Conservation (phyloP, 2,888 invertebrate species). For the Ommatoiulus sabulosus region DNA sequence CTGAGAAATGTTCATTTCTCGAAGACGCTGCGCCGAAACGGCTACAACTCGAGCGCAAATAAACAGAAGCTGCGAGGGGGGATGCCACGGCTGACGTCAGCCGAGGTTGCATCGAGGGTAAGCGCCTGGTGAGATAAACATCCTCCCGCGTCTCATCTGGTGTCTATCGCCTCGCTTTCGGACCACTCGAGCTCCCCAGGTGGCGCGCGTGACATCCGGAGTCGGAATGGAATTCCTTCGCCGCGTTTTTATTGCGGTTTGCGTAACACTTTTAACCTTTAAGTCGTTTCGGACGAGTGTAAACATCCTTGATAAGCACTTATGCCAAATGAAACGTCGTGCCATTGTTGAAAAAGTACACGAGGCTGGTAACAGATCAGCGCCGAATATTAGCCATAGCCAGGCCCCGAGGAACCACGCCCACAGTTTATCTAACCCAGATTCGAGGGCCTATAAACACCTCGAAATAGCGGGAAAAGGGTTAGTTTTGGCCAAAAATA, state of each 20-base stretch:
- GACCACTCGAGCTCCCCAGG: not conserved
- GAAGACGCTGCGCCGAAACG: not conserved
- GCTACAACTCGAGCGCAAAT: not conserved
- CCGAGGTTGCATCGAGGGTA: not conserved
- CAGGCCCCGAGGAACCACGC: not conserved
- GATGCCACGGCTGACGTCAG: not conserved
- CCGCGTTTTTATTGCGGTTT: not conserved
- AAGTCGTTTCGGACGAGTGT: not conserved
- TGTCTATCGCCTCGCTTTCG: not conserved
- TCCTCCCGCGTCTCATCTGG: not conserved
- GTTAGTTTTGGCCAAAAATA: not conserved
- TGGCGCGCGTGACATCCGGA: not conserved
- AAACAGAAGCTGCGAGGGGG: not conserved
- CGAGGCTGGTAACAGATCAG: conserved; percentile 11
- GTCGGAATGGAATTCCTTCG: not conserved
- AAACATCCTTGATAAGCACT: conserved; percentile 28
- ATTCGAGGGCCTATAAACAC: not conserved
- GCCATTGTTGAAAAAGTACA: conserved; percentile 17
- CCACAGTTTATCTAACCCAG: conserved; percentile 8
- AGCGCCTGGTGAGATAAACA: not conserved
- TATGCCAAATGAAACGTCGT: conserved; percentile 17
- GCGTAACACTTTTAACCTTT: not conserved
- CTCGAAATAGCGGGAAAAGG: not conserved
- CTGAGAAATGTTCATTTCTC: not conserved
- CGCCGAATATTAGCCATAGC: not conserved